Evolutionary conservation across 2,888 invertebrate species (phyloP).

Genomic region (Lepidochitona cinerea): DNA sequence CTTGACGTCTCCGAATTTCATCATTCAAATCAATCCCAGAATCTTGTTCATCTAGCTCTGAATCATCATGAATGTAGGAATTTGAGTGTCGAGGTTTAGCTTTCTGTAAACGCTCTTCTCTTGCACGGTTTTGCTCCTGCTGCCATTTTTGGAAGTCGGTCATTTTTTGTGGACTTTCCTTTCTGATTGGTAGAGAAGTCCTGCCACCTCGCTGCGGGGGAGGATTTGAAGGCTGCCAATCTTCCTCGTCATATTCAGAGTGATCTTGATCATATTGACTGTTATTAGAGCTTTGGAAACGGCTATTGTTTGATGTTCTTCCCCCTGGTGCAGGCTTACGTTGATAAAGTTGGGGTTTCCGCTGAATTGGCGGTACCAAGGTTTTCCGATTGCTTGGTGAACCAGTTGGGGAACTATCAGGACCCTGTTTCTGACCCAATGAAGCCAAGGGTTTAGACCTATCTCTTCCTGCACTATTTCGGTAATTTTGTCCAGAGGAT

Average conservation of each 20-base stretch:
- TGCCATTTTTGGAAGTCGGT: constrained; percentile 62
- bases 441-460: constrained; percentile 55
- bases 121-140: constrained; percentile 48
- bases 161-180: not conserved
- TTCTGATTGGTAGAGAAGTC: not conserved
- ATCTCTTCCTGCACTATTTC: constrained; percentile 48
- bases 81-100: constrained; percentile 13
- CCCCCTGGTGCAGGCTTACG: not conserved
- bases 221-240: not conserved
- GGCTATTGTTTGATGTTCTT: not conserved
- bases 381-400: not conserved
- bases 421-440: constrained; percentile 23
- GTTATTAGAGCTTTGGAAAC: not conserved
- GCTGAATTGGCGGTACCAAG: not conserved
- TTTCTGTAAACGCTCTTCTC: constrained; percentile 41
- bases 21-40: constrained; percentile 32
- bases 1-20: constrained; percentile 45
- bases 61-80: constrained; percentile 5
- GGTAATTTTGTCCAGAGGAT: not conserved
- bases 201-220: not conserved
- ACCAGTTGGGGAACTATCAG: not conserved
- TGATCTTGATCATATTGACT: too few relatives aligned
- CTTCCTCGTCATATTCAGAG: not conserved
- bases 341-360: not conserved
- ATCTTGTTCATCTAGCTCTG: constrained; percentile 15